These are phyloP conservation scores for Saccopteryx leptura DNA, from an alignment of 2,113 vertebrate species.

Conservation along the genomic window DNA sequence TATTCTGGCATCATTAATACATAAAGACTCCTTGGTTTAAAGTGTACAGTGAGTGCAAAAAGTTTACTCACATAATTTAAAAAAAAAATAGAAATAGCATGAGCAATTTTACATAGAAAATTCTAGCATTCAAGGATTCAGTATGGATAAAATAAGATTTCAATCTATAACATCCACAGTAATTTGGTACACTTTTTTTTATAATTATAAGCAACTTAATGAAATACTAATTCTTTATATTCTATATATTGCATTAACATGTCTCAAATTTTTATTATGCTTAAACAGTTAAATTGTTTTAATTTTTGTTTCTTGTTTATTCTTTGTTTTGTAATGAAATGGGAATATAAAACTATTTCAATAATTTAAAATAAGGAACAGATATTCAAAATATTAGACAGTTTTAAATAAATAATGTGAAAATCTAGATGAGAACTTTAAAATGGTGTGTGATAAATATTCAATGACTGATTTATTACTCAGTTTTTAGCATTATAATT, in stretches of 20 bases:
- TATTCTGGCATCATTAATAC: background rate
- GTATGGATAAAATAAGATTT: background rate
- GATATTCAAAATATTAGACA: background rate
- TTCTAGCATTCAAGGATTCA: background rate
- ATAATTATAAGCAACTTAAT: conserved; percentile 1
- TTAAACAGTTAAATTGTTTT: background rate
- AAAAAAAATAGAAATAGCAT: background rate
- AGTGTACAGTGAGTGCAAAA: background rate
- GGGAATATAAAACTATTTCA: background rate
- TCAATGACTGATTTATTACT: background rate
- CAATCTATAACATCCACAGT: background rate
- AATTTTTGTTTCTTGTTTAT: background rate
- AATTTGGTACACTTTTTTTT: background rate
- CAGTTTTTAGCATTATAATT: background rate
- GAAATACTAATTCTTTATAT: background rate
- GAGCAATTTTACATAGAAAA: background rate
- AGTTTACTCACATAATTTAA: background rate
- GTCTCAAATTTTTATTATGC: background rate
- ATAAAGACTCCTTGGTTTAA: background rate
- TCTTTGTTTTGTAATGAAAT: background rate
- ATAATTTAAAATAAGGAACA: background rate
- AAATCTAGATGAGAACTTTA: background rate
- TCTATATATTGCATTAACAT: background rate
- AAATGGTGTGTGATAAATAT: background rate
- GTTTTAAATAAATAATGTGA: conserved; percentile 1